phyloP scores from a whole-genome alignment of 2,888 invertebrate genomes.

The Gibbula magus region DNA sequence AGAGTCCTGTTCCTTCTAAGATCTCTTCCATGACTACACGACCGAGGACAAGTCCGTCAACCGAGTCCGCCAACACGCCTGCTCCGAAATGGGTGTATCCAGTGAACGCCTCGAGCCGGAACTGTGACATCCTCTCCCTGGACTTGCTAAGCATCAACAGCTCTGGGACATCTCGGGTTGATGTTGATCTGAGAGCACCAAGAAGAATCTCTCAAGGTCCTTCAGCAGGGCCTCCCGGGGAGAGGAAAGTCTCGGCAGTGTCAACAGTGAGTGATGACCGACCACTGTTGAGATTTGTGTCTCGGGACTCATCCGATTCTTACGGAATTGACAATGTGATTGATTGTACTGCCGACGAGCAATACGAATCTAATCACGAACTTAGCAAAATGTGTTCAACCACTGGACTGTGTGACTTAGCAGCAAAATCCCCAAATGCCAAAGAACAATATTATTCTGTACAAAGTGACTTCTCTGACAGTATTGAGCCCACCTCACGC shows the following conservation, averaged over 20 bases:
- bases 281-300: conserved; percentile 11
- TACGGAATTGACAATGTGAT: conserved; percentile 5
- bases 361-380: not conserved
- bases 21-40: not conserved
- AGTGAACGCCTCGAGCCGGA: not conserved
- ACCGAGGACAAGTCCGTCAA: not conserved
- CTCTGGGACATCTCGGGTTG: not conserved
- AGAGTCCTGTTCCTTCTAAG: not conserved
- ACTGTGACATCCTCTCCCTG: conserved; percentile 16
- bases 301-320: not conserved
- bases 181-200: not conserved
- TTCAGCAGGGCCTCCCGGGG: too few species aligned
- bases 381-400: not conserved
- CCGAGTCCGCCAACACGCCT: not conserved
- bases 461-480: not conserved
- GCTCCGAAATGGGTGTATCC: conserved; percentile 2
- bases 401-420: not conserved
- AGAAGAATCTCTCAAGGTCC: too few species aligned
- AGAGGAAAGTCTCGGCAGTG: not conserved
- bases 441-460: conserved; percentile 2
- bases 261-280: not conserved
- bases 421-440: not conserved
- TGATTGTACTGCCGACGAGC: conserved; percentile 6
- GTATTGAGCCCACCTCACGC: not conserved
- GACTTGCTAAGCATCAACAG: not conserved